These are phyloP conservation scores for Entelurus aequoreus DNA, from an alignment of 2,113 vertebrate genomes.

Conservation along the genomic window DNA sequence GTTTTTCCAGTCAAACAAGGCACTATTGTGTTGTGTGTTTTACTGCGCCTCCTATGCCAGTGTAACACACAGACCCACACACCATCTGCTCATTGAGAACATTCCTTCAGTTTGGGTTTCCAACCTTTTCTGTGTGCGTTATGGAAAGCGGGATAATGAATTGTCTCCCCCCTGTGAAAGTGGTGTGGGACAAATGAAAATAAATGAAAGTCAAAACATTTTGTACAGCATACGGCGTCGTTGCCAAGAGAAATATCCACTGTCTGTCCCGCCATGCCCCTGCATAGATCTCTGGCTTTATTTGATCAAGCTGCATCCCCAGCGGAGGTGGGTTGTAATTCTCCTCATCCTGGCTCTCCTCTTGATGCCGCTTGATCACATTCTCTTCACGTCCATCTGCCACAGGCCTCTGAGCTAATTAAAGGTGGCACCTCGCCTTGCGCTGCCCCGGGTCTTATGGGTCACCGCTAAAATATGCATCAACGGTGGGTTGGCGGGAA, in stretches of 20 bases:
- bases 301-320: constrained; percentile 45
- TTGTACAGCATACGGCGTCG: constrained; percentile 40
- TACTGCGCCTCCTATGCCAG: not conserved
- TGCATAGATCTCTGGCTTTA: constrained; percentile 51
- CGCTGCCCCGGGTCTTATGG: constrained; percentile 25
- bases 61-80: constrained; percentile 23
- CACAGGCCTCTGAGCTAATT: constrained; percentile 56
- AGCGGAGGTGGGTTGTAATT: constrained; percentile 34
- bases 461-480: constrained; percentile 46
- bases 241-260: constrained; percentile 28
- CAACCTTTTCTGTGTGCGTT: constrained; percentile 28
- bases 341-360: constrained; percentile 40
- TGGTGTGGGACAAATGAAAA: constrained; percentile 60
- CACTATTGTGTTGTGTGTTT: constrained; percentile 30
- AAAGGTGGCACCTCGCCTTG: constrained; percentile 40
- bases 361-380: constrained; percentile 45
- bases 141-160: constrained; percentile 46
- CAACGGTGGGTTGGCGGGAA: not conserved
- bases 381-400: constrained; percentile 58
- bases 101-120: constrained; percentile 61
- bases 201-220: constrained; percentile 36
- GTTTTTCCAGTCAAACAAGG: constrained; percentile 35
- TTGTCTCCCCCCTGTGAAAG: constrained; percentile 41
- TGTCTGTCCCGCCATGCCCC: constrained; percentile 26
- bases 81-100: constrained; percentile 58